Conservation (phyloP, 2,797 vertebrate genomes). For the Coreius guichenoti region DNA sequence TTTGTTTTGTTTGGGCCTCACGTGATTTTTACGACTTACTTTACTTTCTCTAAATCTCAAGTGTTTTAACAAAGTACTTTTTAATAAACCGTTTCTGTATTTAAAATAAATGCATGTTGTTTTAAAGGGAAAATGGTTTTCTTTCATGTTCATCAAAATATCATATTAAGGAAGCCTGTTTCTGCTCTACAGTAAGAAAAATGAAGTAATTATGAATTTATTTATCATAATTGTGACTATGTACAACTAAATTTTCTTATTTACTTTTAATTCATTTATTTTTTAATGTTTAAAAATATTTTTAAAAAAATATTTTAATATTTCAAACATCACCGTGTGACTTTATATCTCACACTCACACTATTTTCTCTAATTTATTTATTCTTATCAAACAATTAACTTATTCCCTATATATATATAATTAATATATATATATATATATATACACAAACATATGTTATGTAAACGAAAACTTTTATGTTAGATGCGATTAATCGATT, state of each 20-base stretch:
- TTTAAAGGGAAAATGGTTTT: not conserved
- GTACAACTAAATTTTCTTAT: not conserved
- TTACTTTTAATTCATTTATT: not conserved
- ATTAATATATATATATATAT: too few relatives aligned
- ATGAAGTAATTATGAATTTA: not conserved
- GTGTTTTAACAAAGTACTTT: not conserved
- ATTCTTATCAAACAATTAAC: too few relatives aligned
- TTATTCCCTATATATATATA: too few relatives aligned
- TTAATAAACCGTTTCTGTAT: not conserved
- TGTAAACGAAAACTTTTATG: too few relatives aligned
- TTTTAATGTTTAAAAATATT: too few relatives aligned
- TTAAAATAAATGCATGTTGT: not conserved
- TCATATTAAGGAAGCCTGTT: not conserved
- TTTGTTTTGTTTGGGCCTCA: constrained; percentile 69
- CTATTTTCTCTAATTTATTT: too few relatives aligned
- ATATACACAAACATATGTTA: too few relatives aligned
- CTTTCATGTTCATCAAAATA: not conserved
- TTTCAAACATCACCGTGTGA: too few relatives aligned
- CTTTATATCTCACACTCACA: too few relatives aligned
- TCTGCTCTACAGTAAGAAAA: not conserved
- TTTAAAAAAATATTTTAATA: too few relatives aligned
- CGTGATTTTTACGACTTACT: constrained; percentile 21
- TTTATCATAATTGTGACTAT: not conserved
- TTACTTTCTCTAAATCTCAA: not conserved
- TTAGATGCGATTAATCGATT: too few relatives aligned